These are phyloP conservation scores for Polypedilum pembai DNA, from an alignment of 1,140 invertebrate genomes.

Conservation along the genomic window DNA sequence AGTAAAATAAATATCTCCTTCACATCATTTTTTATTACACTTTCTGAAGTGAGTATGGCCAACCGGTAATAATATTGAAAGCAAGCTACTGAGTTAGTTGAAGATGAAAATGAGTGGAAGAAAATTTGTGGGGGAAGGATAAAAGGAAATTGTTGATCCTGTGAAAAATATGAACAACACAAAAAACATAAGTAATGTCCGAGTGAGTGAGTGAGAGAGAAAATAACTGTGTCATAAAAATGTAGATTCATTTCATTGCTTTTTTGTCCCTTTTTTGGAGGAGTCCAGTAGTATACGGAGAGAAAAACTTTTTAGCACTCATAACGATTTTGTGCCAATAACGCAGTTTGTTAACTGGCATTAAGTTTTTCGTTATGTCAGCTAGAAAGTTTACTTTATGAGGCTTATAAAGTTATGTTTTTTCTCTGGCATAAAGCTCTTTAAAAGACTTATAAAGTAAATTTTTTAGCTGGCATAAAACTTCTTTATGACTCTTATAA, in stretches of 20 bases:
- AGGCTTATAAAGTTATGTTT: no score
- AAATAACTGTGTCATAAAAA: neutral
- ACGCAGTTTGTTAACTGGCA: no score
- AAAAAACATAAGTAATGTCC: neutral
- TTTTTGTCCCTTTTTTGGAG: neutral
- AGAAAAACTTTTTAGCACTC: no score
- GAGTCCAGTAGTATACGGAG: neutral
- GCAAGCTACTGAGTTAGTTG: neutral
- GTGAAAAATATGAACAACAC: neutral
- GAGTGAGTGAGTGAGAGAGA: neutral
- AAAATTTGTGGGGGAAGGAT: neutral
- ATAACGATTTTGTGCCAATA: no score
- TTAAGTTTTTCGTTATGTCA: no score
- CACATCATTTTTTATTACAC: slow-evolving; percentile 16
- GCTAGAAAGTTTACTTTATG: no score
- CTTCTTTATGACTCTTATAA: no score
- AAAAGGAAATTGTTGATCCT: slow-evolving; percentile 11
- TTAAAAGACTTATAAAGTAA: no score
- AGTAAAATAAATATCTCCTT: slow-evolving; percentile 19
- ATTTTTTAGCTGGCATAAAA: no score
- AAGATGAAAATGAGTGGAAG: neutral
- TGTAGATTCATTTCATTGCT: slow-evolving; percentile 3
- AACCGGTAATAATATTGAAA: neutral
- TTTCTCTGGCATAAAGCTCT: no score
- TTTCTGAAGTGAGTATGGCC: neutral